Evolutionary conservation across 92 coral and sea anemone genomes (phyloP), one percentile per base, ranked within the genome.

Genomic region (Porites rus): DNA sequence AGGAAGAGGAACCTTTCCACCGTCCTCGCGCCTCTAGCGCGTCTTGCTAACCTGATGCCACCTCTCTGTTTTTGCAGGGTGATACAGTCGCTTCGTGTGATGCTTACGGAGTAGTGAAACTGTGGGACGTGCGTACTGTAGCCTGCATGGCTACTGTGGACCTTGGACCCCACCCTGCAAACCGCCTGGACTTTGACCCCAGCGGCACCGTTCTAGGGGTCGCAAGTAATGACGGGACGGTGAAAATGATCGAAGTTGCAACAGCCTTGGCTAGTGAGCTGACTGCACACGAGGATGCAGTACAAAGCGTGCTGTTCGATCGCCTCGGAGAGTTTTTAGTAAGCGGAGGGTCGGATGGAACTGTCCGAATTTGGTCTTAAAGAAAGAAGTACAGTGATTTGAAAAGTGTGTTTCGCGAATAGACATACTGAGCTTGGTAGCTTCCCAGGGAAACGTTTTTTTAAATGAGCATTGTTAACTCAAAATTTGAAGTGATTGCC

Each of bases 221-320:
- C 72, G 99, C 98, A 59, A 93, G 99, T 75, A 97, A 97, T 70
- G 99, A 97, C 73, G 99, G 99, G 70, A 94, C 99, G 2, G 96
- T 95, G 22, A 93, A 91, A 89, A 97, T 97, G 98, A 91, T 88
- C 86, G 99, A 97, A 54, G 93, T 97, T 28, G 98, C 96, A 24
- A 88, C 96, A 20, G 96, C 97, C 72, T 79, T 89, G 80, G 91
- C 93, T 16, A 84, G 93, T 64, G 97, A 95, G 88, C 93, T 97
- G n/a, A 97, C 98, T 19, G 99, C 98, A 0, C 99, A 97, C 73
- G 99, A 95, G 72, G 99, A 97, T 20, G 99, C 99, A 9, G 99
- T 95, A 1, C 99, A 97, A 88, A 92, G 95, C 2, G 98, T 95
- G 25, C 52, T 95, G 90, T 97, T 97, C 77, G 99, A 97, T 75